Conservation (phyloP, 1,140 invertebrate genomes). For the Aphis craccivora region DNA sequence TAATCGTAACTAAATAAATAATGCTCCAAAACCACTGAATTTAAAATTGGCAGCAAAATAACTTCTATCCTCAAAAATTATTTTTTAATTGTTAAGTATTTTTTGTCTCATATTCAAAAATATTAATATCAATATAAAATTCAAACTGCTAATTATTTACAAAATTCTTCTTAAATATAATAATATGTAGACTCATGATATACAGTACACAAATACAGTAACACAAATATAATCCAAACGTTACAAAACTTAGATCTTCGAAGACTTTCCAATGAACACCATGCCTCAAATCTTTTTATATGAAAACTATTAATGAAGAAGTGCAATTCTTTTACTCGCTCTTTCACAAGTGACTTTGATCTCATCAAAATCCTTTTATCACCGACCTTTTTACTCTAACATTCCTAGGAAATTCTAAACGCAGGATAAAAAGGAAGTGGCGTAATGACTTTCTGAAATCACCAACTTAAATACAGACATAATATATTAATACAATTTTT, state of each 20-base stretch:
- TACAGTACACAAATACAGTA: too few relatives aligned
- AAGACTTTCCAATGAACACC: not conserved
- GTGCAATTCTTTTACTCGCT: not conserved
- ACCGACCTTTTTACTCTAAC: not conserved
- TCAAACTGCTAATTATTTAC: not conserved
- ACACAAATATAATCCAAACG: too few relatives aligned
- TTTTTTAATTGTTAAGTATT: too few relatives aligned
- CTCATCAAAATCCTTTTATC: not conserved
- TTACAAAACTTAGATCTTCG: conserved; percentile 21
- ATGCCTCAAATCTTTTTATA: not conserved
- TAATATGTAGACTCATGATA: not conserved
- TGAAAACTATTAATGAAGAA: not conserved
- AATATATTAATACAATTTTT: too few relatives aligned
- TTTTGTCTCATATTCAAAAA: not conserved
- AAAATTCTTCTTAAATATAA: conserved; percentile 19
- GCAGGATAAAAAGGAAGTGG: conserved; percentile 23
- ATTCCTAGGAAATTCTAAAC: not conserved
- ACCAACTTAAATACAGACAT: too few relatives aligned
- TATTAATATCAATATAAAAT: not conserved
- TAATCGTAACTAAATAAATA: too few relatives aligned
- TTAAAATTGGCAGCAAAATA: too few relatives aligned
- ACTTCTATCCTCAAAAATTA: too few relatives aligned
- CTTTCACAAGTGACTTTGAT: not conserved
- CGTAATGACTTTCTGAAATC: not conserved
- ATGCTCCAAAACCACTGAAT: too few relatives aligned